Conservation (phyloP, 1,140 invertebrate genomes). For the Pogonomyrmex barbatus region DNA sequence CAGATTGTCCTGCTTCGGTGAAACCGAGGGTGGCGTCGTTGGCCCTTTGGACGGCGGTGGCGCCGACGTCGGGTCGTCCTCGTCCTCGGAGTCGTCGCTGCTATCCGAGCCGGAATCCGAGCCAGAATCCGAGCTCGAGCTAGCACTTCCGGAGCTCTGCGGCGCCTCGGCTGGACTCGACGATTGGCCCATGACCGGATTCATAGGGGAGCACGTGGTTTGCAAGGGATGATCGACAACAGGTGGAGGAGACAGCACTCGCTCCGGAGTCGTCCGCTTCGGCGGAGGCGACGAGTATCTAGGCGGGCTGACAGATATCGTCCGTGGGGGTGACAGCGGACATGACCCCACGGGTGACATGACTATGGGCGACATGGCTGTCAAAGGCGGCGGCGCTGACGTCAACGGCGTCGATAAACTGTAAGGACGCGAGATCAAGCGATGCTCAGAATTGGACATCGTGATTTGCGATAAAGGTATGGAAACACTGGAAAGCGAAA, state of each 20-base stretch:
- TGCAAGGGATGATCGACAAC: slow-evolving; percentile 59
- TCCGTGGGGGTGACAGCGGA: slow-evolving; percentile 73
- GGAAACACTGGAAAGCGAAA: slow-evolving; percentile 16
- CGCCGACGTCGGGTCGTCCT: slow-evolving; percentile 65
- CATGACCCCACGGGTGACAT: slow-evolving; percentile 76
- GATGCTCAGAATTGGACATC: slow-evolving; percentile 2
- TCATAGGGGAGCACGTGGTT: slow-evolving; percentile 59
- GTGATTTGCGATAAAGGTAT: slow-evolving; percentile 7
- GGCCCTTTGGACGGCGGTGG: slow-evolving; percentile 76
- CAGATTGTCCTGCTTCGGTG: slow-evolving; percentile 77
- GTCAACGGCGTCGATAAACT: slow-evolving; percentile 76
- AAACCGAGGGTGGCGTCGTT: slow-evolving; percentile 80
- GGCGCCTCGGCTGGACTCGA: slow-evolving; percentile 82
- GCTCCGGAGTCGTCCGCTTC: slow-evolving; percentile 70
- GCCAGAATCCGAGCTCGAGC: slow-evolving; percentile 86
- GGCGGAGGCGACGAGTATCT: slow-evolving; percentile 51
- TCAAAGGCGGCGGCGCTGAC: slow-evolving; percentile 75
- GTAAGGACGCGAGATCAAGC: slow-evolving; percentile 36
- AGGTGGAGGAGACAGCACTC: slow-evolving; percentile 66
- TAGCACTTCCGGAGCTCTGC: slow-evolving; percentile 81
- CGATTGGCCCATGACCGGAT: slow-evolving; percentile 66
- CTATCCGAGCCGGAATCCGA: slow-evolving; percentile 86
- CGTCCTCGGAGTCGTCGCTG: slow-evolving; percentile 87
- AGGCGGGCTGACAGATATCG: slow-evolving; percentile 64
- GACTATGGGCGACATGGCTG: slow-evolving; percentile 81